Base-by-base conservation (phyloP, 2,888 invertebrate genomes). In the Coenonympha glycerion region DNA sequence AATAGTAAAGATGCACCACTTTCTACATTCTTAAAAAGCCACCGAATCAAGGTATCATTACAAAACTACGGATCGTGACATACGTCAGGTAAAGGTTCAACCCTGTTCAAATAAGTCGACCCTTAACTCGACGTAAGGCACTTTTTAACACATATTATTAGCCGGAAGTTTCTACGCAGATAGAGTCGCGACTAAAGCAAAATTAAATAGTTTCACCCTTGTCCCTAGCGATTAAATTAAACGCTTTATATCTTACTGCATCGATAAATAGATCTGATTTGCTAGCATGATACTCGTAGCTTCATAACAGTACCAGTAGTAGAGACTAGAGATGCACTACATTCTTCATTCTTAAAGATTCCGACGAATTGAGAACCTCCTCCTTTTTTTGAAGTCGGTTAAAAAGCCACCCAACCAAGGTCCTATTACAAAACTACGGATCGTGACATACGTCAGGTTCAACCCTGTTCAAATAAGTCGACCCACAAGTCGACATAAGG, bases 131-230 rank as follows among this genome's bases (percentile, higher is more conserved):
- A 79, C 77, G 76, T 77, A 77, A 70, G 69, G 61, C 67, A 66
- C 71, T 73, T 77, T 73, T 76, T 77, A 80, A 80, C 76, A 79
- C 66, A 73, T 68, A 73, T 78, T 73, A 70, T 78, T 73, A 71
- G n/a, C n/a, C n/a, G n/a, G n/a, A n/a, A n/a, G n/a, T n/a, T n/a
- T n/a, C n/a, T n/a, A n/a, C n/a, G n/a, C n/a, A n/a, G n/a, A n/a
- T n/a, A n/a, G n/a, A n/a, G n/a, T n/a, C n/a, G n/a, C n/a, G n/a
- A n/a, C n/a, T n/a, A n/a, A n/a, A n/a, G n/a, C n/a, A n/a, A n/a
- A n/a, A n/a, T n/a, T n/a, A n/a, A n/a, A n/a, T n/a, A n/a, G n/a
- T n/a, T n/a, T n/a, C n/a, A n/a, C n/a, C n/a, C n/a, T n/a, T n/a
- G n/a, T n/a, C n/a, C n/a, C n/a, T n/a, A n/a, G n/a, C n/a, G n/a